Percentiles rank a stretch among this genome's conserved stretches.
Conservation (phyloP, 2,113 vertebrate species). For the Circaetus cinerascens region DNA sequence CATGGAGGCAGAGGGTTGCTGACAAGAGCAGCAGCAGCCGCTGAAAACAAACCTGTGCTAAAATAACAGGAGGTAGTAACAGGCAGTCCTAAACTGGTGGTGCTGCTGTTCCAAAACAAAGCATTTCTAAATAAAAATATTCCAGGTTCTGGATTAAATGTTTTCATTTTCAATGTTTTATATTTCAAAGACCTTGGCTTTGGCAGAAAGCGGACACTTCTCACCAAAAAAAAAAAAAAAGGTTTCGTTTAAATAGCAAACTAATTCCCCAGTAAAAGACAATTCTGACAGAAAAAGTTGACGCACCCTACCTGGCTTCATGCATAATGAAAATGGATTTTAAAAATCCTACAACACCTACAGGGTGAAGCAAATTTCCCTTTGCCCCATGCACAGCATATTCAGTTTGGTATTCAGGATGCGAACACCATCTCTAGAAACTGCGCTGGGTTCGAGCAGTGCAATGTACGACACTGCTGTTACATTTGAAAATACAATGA, state of each 20-base stretch:
- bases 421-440: not conserved
- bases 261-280: not conserved
- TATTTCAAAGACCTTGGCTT: not conserved
- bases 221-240: not conserved
- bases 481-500: not conserved
- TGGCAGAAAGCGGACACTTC: not conserved
- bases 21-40: not conserved
- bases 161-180: not conserved
- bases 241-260: not conserved
- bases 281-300: not conserved
- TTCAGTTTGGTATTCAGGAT: fast-evolving
- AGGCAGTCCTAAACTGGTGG: not conserved
- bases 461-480: not conserved
- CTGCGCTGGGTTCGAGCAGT: fast-evolving
- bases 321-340: not conserved
- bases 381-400: not conserved
- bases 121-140: not conserved
- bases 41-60: not conserved
- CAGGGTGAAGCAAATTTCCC: not conserved
- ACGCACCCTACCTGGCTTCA: not conserved
- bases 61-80: not conserved
- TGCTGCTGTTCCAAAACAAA: not conserved
- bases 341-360: not conserved
- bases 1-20: not conserved
- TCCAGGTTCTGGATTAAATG: not conserved